Conservation (phyloP, 2,797 vertebrate genomes). For the Alauda arvensis region DNA sequence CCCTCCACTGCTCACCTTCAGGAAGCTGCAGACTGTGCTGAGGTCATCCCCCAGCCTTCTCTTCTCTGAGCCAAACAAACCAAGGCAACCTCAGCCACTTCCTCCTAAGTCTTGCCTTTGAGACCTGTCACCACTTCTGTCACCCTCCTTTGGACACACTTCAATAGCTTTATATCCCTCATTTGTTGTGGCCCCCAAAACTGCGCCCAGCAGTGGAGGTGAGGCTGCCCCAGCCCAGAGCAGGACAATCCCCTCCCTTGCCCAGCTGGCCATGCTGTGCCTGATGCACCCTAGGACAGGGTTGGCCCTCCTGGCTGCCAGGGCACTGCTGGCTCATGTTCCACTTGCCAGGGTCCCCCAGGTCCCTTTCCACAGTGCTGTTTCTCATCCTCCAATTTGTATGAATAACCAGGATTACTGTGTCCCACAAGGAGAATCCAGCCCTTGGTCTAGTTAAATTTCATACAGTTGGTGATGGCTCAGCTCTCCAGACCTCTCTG, state of each 20-base stretch:
- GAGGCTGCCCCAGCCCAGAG: rapidly evolving
- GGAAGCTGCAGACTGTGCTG: not conserved
- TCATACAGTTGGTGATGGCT: not conserved
- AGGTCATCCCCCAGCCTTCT: not conserved
- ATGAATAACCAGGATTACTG: not conserved
- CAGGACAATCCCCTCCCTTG: not conserved
- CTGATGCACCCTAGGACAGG: rapidly evolving
- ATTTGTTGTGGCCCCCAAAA: not conserved
- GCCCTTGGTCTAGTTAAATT: not conserved
- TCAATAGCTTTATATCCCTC: not conserved
- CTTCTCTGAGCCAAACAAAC: not conserved
- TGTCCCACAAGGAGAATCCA: not conserved
- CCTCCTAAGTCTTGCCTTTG: not conserved
- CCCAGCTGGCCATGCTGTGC: rapidly evolving
- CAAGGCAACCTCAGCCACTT: not conserved
- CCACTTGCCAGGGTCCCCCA: not conserved
- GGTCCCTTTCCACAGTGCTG: not conserved
- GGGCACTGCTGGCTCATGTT: not conserved
- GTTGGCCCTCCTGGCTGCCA: not conserved
- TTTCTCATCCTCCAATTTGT: not conserved
- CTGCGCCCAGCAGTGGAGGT: rapidly evolving
- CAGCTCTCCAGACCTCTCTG: not conserved
- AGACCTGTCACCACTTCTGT: not conserved
- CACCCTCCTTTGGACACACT: not conserved
- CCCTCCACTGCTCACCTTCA: not conserved